Evolutionary conservation across 2,797 vertebrate species (phyloP).

Genomic region (Morelia viridis): DNA sequence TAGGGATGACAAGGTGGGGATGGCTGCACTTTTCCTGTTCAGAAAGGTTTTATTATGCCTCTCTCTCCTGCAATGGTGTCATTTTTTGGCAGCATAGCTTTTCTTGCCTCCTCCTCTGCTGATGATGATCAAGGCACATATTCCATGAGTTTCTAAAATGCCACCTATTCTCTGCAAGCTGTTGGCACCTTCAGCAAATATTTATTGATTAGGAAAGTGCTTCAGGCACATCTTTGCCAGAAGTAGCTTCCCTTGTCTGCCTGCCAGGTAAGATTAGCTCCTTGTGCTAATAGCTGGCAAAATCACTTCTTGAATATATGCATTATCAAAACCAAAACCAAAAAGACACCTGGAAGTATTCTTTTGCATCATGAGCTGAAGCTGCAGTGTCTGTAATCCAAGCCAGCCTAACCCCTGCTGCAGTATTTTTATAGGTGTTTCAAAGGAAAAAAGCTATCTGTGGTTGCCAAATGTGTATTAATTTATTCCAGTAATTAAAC

Average conservation of each 20-base stretch:
- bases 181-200: constrained; percentile 10
- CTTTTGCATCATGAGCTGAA: not conserved
- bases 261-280: not conserved
- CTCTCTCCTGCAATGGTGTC: not conserved
- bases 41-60: not conserved
- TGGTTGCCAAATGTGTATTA: not conserved
- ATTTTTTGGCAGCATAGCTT: not conserved
- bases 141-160: constrained; percentile 3
- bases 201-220: constrained; percentile 11
- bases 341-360: not conserved
- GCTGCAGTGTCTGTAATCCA: not conserved
- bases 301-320: not conserved
- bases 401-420: not conserved
- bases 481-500: constrained; percentile 23
- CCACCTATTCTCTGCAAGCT: constrained; percentile 12
- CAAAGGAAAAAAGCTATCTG: not conserved
- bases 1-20: too few species aligned
- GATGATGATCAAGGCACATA: constrained; percentile 4
- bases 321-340: not conserved
- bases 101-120: constrained; percentile 11
- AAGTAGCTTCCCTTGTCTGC: not conserved
- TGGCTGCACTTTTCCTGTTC: not conserved
- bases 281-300: constrained; percentile 4
- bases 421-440: not conserved
- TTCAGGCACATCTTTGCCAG: constrained; percentile 8